Percentiles rank a stretch among this genome's conserved stretches.
Evolutionary conservation across 2,113 vertebrate species (phyloP).

Genomic region (Fukomys damarensis): DNA sequence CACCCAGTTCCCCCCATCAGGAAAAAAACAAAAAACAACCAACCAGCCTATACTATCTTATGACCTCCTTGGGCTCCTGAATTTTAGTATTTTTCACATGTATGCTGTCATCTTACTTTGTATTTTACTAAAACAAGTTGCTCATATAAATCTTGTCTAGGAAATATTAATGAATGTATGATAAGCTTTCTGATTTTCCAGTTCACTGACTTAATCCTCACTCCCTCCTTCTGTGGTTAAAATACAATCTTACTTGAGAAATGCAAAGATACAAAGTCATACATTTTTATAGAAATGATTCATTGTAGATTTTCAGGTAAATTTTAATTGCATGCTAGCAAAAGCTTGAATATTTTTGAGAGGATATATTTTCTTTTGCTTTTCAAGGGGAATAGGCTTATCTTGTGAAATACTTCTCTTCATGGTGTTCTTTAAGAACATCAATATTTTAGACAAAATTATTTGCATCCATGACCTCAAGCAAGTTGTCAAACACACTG

Average conservation of each 20-base stretch:
- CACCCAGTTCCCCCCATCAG: neutral
- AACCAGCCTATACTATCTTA: neutral
- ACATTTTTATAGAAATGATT: constrained; percentile 66
- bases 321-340: constrained; percentile 36
- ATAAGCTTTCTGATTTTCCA: constrained; percentile 82
- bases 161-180: constrained; percentile 68
- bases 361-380: neutral
- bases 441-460: constrained; percentile 4
- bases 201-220: constrained; percentile 76
- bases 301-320: neutral
- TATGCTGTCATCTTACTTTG: constrained; percentile 43
- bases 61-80: neutral
- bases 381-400: neutral
- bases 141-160: constrained; percentile 74
- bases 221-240: constrained; percentile 57
- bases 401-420: neutral
- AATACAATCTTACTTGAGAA: constrained; percentile 63
- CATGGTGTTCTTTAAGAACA: neutral
- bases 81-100: constrained; percentile 51
- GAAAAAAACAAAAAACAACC: neutral
- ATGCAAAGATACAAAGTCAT: constrained; percentile 51
- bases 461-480: neutral
- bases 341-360: neutral
- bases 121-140: constrained; percentile 68
- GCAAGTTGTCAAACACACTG: neutral